A percentile compares a stretch with the other conserved stretches of the same genome.
Evolutionary conservation across 2,888 invertebrate genomes (phyloP).

Genomic region (Selenia dentaria): DNA sequence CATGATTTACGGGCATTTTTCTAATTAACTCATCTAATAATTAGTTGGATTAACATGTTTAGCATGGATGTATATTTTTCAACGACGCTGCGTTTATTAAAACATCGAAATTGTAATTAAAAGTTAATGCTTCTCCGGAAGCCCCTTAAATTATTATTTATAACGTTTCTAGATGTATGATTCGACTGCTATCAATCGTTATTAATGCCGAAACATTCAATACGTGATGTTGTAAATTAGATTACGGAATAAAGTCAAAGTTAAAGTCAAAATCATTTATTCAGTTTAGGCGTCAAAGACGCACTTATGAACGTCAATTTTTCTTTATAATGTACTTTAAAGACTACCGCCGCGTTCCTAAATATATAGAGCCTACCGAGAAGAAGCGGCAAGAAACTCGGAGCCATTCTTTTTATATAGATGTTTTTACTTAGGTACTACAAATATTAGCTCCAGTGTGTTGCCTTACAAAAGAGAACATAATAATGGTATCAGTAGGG

Average conservation of each 20-base stretch:
- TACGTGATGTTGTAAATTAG: neutral
- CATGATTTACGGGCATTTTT: slow-evolving; percentile 75
- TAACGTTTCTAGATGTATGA: slow-evolving; percentile 2
- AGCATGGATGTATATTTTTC: slow-evolving; percentile 62
- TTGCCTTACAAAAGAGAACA: too few species aligned
- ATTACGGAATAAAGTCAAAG: neutral
- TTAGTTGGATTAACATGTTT: slow-evolving; percentile 77
- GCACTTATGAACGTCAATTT: too few species aligned
- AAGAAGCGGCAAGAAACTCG: too few species aligned
- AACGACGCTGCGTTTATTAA: slow-evolving; percentile 60
- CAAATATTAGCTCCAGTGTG: too few species aligned
- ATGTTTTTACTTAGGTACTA: too few species aligned
- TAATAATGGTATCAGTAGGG: too few species aligned
- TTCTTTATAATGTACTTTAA: too few species aligned
- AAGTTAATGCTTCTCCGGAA: slow-evolving; percentile 49
- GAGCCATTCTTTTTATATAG: too few species aligned
- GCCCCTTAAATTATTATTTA: slow-evolving; percentile 30
- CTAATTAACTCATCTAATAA: slow-evolving; percentile 76
- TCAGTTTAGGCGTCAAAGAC: too few species aligned
- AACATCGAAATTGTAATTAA: slow-evolving; percentile 54
- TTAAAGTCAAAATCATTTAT: too few species aligned
- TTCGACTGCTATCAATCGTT: neutral
- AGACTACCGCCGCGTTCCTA: too few species aligned
- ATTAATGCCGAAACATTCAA: neutral
- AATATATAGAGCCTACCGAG: too few species aligned